Evolutionary conservation across 2,888 invertebrate genomes (phyloP).

Genomic region (Hyposoter dolosus): DNA sequence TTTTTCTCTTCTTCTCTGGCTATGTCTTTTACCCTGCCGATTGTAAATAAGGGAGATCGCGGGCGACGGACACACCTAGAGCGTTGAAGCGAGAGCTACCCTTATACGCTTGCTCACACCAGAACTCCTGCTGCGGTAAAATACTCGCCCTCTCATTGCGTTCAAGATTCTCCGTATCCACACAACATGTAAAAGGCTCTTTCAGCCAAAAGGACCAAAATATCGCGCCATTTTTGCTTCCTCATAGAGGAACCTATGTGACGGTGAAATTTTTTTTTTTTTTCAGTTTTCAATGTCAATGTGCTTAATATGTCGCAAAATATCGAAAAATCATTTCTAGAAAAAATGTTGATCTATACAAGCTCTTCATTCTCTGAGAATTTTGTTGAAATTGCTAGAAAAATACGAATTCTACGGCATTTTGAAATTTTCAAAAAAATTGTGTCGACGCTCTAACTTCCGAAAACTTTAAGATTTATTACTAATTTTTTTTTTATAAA

Average conservation of each 20-base stretch:
- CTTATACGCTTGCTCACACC: constrained; percentile 50
- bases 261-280: too few species aligned
- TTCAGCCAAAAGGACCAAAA: background rate
- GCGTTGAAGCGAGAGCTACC: constrained; percentile 58
- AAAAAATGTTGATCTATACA: too few species aligned
- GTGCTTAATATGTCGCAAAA: too few species aligned
- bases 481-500: too few species aligned
- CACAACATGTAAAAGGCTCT: constrained; percentile 24
- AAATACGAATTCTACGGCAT: too few species aligned
- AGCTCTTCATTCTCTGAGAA: too few species aligned
- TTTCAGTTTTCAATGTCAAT: background rate
- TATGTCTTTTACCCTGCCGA: background rate
- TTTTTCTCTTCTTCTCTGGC: constrained; percentile 22
- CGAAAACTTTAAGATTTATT: too few species aligned
- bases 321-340: too few species aligned
- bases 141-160: constrained; percentile 37
- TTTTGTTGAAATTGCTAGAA: too few species aligned
- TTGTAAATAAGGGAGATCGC: constrained; percentile 62
- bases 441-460: too few species aligned
- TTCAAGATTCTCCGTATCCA: constrained; percentile 40
- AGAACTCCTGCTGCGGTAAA: constrained; percentile 51
- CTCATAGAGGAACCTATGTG: too few species aligned
- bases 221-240: background rate
- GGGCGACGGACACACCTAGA: constrained; percentile 55
- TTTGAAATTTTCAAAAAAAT: too few species aligned